Evolutionary conservation across 1,140 invertebrate genomes (phyloP).

Genomic region (Sinella curviseta): DNA sequence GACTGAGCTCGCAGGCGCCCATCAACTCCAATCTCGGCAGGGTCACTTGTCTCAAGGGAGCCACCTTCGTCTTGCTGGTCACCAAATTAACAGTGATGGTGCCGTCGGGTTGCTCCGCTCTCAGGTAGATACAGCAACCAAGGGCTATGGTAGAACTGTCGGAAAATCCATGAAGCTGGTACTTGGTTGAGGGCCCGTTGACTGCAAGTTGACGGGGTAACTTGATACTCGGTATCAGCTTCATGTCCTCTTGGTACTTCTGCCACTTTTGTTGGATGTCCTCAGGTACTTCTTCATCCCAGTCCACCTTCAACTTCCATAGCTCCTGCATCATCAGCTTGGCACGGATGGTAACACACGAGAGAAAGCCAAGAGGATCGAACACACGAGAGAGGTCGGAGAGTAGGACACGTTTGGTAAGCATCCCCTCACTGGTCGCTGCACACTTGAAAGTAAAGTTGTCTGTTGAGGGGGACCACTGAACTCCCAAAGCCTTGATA

Average conservation of each 20-base stretch:
- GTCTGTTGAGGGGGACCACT: constrained; percentile 51
- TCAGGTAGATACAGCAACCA: background rate
- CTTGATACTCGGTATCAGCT: background rate
- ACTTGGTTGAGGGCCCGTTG: background rate
- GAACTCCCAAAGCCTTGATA: constrained; percentile 51
- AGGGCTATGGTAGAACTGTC: constrained; percentile 22
- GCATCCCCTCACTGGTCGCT: background rate
- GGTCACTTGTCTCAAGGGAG: constrained; percentile 38
- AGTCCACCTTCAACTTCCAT: constrained; percentile 35
- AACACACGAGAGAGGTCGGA: constrained; percentile 35
- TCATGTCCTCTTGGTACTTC: constrained; percentile 13
- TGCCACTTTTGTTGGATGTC: constrained; percentile 29
- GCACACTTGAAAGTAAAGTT: constrained; percentile 21
- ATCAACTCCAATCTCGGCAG: constrained; percentile 43
- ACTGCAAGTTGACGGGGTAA: background rate
- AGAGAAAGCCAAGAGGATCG: constrained; percentile 45
- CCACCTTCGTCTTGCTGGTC: constrained; percentile 38
- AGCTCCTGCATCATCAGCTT: constrained; percentile 42
- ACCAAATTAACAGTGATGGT: constrained; percentile 4
- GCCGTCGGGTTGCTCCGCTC: background rate
- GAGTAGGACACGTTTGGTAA: constrained; percentile 43
- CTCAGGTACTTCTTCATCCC: constrained; percentile 39
- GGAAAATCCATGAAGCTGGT: constrained; percentile 19
- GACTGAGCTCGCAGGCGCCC: constrained; percentile 29
- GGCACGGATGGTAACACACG: constrained; percentile 31